Conservation (phyloP, 2,888 invertebrate genomes). For the Polydrusus pterygomalis region DNA sequence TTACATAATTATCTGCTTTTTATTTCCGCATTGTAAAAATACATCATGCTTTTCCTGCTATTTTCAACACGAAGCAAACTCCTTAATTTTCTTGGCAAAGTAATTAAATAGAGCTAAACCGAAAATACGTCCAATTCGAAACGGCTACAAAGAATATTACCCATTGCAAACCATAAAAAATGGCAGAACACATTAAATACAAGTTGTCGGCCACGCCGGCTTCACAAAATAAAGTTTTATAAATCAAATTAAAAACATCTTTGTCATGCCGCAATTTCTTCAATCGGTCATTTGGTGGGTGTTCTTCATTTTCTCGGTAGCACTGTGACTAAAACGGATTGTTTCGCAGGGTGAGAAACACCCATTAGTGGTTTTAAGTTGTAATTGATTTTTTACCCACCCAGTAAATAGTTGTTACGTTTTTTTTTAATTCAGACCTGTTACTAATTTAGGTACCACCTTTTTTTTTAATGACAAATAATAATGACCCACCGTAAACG, state of each 20-base stretch:
- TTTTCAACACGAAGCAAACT: too few relatives aligned
- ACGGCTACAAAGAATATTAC: not conserved
- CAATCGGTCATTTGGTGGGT: slow-evolving; percentile 55
- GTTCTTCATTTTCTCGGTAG: slow-evolving; percentile 55
- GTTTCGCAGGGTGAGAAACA: slow-evolving; percentile 50
- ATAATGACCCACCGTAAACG: too few relatives aligned
- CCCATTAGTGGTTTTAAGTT: slow-evolving; percentile 49
- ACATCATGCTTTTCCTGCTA: too few relatives aligned
- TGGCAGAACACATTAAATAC: slow-evolving; percentile 46
- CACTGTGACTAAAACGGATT: slow-evolving; percentile 53
- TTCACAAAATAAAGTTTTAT: slow-evolving; percentile 65
- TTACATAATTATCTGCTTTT: too few relatives aligned
- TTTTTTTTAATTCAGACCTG: not conserved
- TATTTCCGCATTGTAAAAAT: too few relatives aligned
- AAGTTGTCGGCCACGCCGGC: slow-evolving; percentile 41
- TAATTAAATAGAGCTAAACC: not conserved
- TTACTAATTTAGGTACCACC: too few relatives aligned
- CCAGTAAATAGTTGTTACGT: slow-evolving; percentile 28
- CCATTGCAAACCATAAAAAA: slow-evolving; percentile 34
- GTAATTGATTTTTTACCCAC: slow-evolving; percentile 41
- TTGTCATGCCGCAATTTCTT: slow-evolving; percentile 65
- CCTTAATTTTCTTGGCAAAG: too few relatives aligned
- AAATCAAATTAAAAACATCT: slow-evolving; percentile 66
- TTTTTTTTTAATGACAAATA: too few relatives aligned
- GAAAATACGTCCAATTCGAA: slow-evolving; percentile 1